Evolutionary conservation across 1,140 invertebrate genomes (phyloP), one percentile per base, ranked within the genome.

Genomic region (Batillaria attramentaria): DNA sequence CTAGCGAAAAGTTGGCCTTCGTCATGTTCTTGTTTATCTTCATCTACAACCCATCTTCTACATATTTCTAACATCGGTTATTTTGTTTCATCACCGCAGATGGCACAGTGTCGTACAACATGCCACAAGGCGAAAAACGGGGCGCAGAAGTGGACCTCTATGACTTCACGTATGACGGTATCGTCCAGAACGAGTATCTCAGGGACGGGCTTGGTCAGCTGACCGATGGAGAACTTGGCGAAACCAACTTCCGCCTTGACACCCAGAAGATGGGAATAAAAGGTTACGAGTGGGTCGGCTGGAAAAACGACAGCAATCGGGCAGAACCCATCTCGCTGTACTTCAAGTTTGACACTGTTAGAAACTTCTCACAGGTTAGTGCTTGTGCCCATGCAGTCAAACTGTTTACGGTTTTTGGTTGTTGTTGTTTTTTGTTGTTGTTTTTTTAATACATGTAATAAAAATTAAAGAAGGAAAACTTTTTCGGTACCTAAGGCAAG

Each of bases 151-250:
- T 96, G 84, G 95, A 98, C 89, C 94, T 98, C 60, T 95, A 95
- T 79, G 98, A 99, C 90, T 94, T 95, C 83, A 96, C 95, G 50
- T 99, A 98, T 91, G 98, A 99, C 91, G 97, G 98, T 2, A 87
- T 88, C 54, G 93, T 94, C 76, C 80, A 90, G 28, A 95, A 75
- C 73, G 37, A 39, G 39, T 75, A 75, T 57, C 73, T 75, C 0
- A 75, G 57, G 42, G 93, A 85, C 37, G 97, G 97, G 31, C 91
- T 98, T 3, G 97, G 97, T n/a, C 95, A 96, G 87, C 92, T 98
- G 75, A 95, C 94, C 28, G 96, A 98, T 89, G 97, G 97, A 16
- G 93, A 85, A 37, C 83, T 84, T 62, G 89, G 96, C 62, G 93
- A 94, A n/a, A 94, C 95, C 79, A 94, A 96, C 89, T 96, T 95